Percentiles rank a stretch among this genome's conserved stretches.
These are phyloP conservation scores for Carcharodon carcharias DNA, from an alignment of 2,797 vertebrate species.

Conservation along the genomic window DNA sequence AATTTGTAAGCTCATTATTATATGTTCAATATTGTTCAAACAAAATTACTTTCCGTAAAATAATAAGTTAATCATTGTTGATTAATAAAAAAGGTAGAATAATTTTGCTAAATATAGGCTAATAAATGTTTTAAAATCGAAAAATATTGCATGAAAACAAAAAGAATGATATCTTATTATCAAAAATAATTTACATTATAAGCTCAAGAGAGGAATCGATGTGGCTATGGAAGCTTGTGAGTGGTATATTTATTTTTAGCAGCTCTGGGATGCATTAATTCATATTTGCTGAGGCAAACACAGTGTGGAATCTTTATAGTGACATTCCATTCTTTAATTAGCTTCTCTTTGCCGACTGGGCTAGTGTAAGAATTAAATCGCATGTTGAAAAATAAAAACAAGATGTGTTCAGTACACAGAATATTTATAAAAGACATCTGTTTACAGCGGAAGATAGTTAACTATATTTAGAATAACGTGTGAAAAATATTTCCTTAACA, in stretches of 20 bases:
- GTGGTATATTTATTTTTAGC: not conserved
- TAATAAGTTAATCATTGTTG: not conserved
- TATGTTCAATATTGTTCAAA: not conserved
- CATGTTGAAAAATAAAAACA: not conserved
- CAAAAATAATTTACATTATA: not conserved
- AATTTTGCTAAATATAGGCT: not conserved
- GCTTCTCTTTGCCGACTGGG: too few species aligned
- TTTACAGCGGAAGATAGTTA: too few species aligned
- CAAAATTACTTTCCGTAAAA: not conserved
- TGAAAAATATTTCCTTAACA: not conserved
- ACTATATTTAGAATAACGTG: not conserved
- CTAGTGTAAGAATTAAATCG: not conserved
- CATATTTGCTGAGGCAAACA: not conserved
- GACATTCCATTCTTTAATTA: not conserved
- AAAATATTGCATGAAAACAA: not conserved
- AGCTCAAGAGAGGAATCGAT: not conserved
- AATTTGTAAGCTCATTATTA: not conserved
- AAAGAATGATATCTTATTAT: not conserved
- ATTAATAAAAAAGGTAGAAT: not conserved
- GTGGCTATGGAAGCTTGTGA: not conserved
- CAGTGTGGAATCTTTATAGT: not conserved
- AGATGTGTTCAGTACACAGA: not conserved
- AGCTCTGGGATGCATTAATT: not conserved
- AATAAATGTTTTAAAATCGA: not conserved
- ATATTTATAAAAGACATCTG: conserved; percentile 16